Conservation (phyloP, 2,797 vertebrate species). For the Propithecus deckenii region DNA sequence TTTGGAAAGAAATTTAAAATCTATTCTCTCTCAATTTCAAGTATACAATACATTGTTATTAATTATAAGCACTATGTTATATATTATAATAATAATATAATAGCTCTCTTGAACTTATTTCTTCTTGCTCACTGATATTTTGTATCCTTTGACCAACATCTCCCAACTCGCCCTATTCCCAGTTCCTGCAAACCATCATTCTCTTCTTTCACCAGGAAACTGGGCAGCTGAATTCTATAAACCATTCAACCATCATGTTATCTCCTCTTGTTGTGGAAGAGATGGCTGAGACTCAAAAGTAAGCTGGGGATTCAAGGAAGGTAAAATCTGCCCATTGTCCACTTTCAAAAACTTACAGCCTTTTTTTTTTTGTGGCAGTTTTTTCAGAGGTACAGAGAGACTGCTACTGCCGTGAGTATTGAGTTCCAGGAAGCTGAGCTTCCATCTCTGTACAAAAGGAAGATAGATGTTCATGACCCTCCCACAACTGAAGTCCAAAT, state of each 20-base stretch:
- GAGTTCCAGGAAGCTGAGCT: background rate
- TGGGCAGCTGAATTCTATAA: background rate
- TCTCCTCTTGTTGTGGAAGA: background rate
- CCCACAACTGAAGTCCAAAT: slow-evolving; percentile 54
- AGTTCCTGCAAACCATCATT: background rate
- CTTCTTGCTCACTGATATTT: background rate
- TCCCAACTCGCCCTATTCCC: background rate
- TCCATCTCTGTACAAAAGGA: slow-evolving; percentile 32
- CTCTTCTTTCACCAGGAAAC: background rate
- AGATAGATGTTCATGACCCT: slow-evolving; percentile 66
- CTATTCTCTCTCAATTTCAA: background rate
- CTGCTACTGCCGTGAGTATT: background rate
- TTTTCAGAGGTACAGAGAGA: background rate
- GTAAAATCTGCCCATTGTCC: background rate
- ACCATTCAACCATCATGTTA: background rate
- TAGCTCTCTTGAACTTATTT: background rate
- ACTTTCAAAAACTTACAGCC: background rate
- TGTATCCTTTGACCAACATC: background rate
- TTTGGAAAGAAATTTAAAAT: background rate
- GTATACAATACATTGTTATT: background rate
- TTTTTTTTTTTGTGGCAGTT: background rate
- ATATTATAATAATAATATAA: background rate
- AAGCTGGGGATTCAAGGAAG: background rate
- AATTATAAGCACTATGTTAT: background rate
- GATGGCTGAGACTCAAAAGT: background rate